Evolutionary conservation across 2,888 invertebrate species (phyloP), one percentile per base, ranked within the genome.

Genomic region (Orthosia cruda): DNA sequence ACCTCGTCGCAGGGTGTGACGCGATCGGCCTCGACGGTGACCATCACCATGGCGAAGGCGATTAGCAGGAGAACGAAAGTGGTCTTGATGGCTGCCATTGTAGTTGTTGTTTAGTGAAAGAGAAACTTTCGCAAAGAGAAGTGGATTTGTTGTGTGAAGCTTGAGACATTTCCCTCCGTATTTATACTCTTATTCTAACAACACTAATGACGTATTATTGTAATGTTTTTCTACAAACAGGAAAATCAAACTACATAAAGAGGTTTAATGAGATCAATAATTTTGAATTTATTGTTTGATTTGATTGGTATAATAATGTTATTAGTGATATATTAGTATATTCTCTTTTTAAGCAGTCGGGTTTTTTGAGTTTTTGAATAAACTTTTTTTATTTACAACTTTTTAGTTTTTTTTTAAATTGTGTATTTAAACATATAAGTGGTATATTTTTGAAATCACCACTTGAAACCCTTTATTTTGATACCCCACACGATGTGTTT

Each of bases 11-110:
- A 75, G 49, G 71, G 12, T 23, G 18, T 20, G 9, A 75, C 59
- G 40, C 20, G 79, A 23, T 0, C 49, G 13, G 71, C 75, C 23
- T 54, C 71, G 12, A 79, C 40, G 52, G 59, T 59, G 15, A 70
- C 75, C 79, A 7, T 18, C 78, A 74, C 74, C 79, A 79, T 79
- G 11, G 71, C 71, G 49, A 70, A 79, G 40, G 71, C 75, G 23
- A 75, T 12, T 52, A 75, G 75, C 59, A 79, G 52, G 40, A 75
- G 71, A 13, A 75, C 16, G 26, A 75, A 70, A 49, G 70, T 52
- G 11, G 75, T 75, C 79, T 75, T 75, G 23, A 71, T 40, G 0
- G 79, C 71, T 11, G 71, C 71, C 80, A 77, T 73, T 80, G n/a
- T 26, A 26, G 3, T 50, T 64, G 32, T 26, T 16, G 26, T 32